Conservation (phyloP, 2,113 vertebrate genomes). For the Cisticola juncidis region DNA sequence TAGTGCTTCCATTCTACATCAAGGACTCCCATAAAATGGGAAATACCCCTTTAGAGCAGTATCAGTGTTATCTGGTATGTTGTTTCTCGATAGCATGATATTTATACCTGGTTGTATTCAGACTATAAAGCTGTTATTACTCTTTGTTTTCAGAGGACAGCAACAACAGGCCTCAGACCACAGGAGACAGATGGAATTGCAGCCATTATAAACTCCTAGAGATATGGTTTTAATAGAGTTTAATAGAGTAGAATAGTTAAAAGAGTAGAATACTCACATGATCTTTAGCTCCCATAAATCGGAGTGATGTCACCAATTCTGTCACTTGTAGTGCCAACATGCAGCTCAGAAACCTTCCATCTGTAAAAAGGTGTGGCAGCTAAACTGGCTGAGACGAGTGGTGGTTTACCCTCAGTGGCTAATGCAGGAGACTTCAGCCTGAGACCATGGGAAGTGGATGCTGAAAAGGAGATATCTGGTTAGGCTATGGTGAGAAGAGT, state of each 20-base stretch:
- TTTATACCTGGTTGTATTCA: neutral
- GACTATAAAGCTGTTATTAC: neutral
- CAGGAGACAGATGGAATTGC: neutral
- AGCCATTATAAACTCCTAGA: neutral
- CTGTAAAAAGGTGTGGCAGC: neutral
- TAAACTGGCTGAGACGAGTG: neutral
- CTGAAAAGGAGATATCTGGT: neutral
- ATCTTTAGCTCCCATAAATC: neutral
- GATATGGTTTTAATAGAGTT: neutral
- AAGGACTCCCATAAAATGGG: neutral
- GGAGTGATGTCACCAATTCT: neutral
- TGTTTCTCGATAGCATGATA: neutral
- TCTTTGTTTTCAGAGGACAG: neutral
- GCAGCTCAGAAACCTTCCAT: neutral
- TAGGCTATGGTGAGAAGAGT: neutral
- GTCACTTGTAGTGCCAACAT: neutral
- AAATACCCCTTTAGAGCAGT: neutral
- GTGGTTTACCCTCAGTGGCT: neutral
- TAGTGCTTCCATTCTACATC: neutral
- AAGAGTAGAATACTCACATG: rapidly evolving
- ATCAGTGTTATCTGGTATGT: neutral
- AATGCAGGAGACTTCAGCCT: neutral
- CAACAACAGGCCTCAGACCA: neutral
- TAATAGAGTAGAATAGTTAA: too few species aligned
- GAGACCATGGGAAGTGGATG: neutral